Conservation (phyloP, 2,113 vertebrate genomes). For the Illadopsis cleaveri region DNA sequence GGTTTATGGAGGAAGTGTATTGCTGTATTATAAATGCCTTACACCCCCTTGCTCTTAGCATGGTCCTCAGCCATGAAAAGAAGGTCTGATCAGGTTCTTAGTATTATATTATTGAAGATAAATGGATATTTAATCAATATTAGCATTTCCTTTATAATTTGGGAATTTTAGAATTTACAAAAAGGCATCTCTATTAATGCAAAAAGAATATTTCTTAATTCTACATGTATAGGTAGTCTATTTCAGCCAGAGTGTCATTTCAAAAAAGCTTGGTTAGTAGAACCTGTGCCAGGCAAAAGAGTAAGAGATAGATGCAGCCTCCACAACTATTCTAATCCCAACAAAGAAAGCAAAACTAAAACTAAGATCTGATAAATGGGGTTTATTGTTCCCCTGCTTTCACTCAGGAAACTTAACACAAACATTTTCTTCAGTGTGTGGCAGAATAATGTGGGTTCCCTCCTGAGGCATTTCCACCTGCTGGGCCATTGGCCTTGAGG, state of each 20-base stretch:
- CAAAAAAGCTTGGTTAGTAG: neutral
- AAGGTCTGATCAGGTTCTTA: neutral
- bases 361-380: neutral
- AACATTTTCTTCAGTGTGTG: neutral
- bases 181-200: neutral
- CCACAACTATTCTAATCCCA: neutral
- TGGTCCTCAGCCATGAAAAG: neutral
- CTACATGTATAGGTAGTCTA: neutral
- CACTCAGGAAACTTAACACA: neutral
- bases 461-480: neutral
- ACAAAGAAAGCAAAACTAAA: neutral
- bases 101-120: neutral
- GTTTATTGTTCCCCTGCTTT: neutral
- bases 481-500: neutral
- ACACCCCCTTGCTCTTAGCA: neutral
- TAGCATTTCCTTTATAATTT: neutral
- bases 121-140: neutral
- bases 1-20: neutral
- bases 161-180: neutral
- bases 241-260: neutral
- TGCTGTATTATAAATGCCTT: neutral
- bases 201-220: neutral
- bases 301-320: neutral
- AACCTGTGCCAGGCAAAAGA: neutral
- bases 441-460: neutral